Percentiles rank a stretch among this genome's conserved stretches.
phyloP scores from a whole-genome alignment of 2,797 vertebrate species.

The Gobio occitaniae region DNA sequence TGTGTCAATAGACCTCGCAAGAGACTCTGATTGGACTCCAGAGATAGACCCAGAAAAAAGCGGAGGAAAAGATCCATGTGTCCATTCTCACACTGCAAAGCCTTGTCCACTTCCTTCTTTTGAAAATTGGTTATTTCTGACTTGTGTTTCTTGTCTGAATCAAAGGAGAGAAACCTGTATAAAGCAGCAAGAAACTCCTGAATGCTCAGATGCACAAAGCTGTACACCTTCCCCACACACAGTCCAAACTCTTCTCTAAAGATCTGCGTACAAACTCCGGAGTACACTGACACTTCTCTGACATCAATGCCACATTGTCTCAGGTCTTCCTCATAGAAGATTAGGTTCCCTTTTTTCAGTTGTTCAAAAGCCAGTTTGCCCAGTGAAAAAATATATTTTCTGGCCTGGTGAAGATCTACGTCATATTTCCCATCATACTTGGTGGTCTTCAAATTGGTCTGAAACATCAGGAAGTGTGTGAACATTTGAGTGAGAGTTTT shows the following conservation, averaged over 20 bases:
- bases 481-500: conserved; percentile 44
- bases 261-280: conserved; percentile 25
- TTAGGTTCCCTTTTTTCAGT: conserved; percentile 13
- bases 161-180: not conserved
- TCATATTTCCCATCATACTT: not conserved
- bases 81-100: conserved; percentile 38
- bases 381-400: not conserved
- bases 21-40: conserved; percentile 32
- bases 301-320: conserved; percentile 19
- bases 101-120: conserved; percentile 31
- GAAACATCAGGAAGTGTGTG: conserved; percentile 25
- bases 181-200: conserved; percentile 1
- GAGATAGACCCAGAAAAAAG: conserved; percentile 33
- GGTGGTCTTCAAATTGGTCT: not conserved
- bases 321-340: not conserved
- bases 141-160: not conserved
- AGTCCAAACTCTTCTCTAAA: conserved; percentile 20
- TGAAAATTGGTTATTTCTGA: conserved; percentile 2
- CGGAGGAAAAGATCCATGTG: conserved; percentile 34
- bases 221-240: not conserved
- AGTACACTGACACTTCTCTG: conserved; percentile 9
- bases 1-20: not conserved
- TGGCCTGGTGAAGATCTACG: not conserved
- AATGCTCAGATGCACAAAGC: conserved; percentile 13
- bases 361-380: conserved; percentile 35